Evolutionary conservation across 2,113 vertebrate genomes (phyloP).

Genomic region (Cryptomyrus ogoouensis): DNA sequence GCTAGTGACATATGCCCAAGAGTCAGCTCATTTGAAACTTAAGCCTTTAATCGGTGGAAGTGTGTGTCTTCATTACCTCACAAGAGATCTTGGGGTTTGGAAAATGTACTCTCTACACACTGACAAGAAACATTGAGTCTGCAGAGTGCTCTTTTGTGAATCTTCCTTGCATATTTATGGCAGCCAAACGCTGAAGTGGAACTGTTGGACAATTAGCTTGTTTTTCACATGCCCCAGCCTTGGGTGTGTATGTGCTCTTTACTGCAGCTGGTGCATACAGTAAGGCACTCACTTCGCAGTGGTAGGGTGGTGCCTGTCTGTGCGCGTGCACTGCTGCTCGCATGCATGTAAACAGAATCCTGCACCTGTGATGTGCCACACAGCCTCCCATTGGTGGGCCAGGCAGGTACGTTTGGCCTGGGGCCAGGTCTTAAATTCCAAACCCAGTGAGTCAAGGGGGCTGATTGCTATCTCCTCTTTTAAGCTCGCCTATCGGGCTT

Average conservation of each 20-base stretch:
- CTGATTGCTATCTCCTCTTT: constrained; percentile 46
- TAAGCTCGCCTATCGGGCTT: constrained; percentile 24
- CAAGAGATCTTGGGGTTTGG: not conserved
- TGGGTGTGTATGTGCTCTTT: not conserved
- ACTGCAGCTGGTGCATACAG: not conserved
- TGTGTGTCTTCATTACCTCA: not conserved
- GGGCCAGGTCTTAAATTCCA: constrained; percentile 50
- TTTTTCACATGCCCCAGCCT: constrained; percentile 12
- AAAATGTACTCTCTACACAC: not conserved
- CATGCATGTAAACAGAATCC: constrained; percentile 11
- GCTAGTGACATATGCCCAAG: not conserved
- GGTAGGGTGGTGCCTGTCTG: not conserved
- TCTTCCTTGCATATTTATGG: not conserved
- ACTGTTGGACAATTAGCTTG: constrained; percentile 17
- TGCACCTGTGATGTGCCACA: constrained; percentile 18
- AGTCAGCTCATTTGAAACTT: not conserved
- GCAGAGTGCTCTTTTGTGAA: not conserved
- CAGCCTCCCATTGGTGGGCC: constrained; percentile 32
- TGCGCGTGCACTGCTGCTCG: not conserved
- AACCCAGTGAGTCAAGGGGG: constrained; percentile 54
- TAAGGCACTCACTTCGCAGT: not conserved
- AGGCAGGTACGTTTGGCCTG: constrained; percentile 54
- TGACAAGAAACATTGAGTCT: not conserved
- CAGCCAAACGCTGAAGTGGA: not conserved
- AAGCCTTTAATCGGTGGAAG: not conserved